Percentiles rank a stretch among this genome's conserved stretches.
These are phyloP conservation scores for Melanostoma mellinum DNA, from an alignment of 2,888 invertebrate genomes.

Conservation along the genomic window DNA sequence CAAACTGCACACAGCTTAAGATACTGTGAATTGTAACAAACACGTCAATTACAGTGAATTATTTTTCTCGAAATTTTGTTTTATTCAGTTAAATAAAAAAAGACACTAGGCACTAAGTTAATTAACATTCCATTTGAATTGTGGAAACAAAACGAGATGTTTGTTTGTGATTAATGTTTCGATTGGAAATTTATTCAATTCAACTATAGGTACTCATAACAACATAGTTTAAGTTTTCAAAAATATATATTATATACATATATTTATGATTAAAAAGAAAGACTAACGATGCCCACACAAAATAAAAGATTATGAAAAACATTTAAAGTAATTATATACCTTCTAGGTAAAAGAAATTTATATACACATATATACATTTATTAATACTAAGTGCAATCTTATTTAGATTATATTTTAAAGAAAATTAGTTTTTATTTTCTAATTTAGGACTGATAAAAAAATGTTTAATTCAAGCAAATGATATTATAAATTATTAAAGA, in stretches of 20 bases:
- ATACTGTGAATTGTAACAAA: too few relatives aligned
- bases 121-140: too few relatives aligned
- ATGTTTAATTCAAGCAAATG: neutral
- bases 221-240: neutral
- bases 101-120: too few relatives aligned
- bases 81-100: too few relatives aligned
- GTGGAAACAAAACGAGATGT: neutral
- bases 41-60: too few relatives aligned
- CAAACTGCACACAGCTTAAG: too few relatives aligned
- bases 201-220: neutral
- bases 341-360: constrained; percentile 69
- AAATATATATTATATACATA: constrained; percentile 20
- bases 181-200: neutral
- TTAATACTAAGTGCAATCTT: constrained; percentile 68
- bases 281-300: constrained; percentile 42
- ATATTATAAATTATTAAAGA: constrained; percentile 28
- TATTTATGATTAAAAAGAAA: constrained; percentile 8
- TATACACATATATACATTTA: constrained; percentile 22
- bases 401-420: constrained; percentile 50
- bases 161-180: neutral
- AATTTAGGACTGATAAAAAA: constrained; percentile 53
- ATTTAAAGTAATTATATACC: constrained; percentile 27
- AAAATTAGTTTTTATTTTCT: constrained; percentile 37
- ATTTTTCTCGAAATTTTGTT: too few relatives aligned
- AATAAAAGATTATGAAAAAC: constrained; percentile 12